Base-by-base conservation (phyloP, 2,797 vertebrate genomes). In the Odontamblyopus lacepedii region DNA sequence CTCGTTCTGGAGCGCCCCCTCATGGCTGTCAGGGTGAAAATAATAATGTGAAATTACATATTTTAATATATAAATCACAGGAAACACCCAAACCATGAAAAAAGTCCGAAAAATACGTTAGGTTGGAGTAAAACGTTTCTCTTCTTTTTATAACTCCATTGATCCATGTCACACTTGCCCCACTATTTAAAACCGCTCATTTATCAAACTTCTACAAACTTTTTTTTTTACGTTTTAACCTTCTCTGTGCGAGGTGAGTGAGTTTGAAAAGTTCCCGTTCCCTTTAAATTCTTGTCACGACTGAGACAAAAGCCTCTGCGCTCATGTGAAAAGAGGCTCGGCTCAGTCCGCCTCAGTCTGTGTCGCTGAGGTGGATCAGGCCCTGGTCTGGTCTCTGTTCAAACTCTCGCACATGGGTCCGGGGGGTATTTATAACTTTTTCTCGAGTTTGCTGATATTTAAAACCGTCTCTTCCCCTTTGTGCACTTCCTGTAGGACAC, bases 401-500 rank as follows among this genome's bases (percentile, higher is more conserved):
- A 44, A 13, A 35, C 18, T 5, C 50, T 11, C 12, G 13, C 56
- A 32, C 59, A 61, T 18, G 29, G 4, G 32, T 9, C 7, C 29
- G 1, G 27, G 15, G 4, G 6, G 2, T 30, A 61, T 61, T 61
- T 61, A 30, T 30, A 61, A 26, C 23, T 57, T 57, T 56, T 26
- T 26, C 55, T 26, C 55, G 12, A 12, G 55, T 38, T 12, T 74
- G 5, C 32, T 26, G 30, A 23, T 64, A 69, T 55, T 4, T 60
- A 30, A 41, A 51, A 57, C 64, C 50, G 30, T 63, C 32, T 70
- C 41, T 38, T 70, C 72, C 23, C 67, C 57, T 44, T 66, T 50
- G 59, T 48, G 71, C 76, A 4, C 29, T 9, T 80, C 90, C 50
- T 13, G 70, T 89, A 99, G 98, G 98, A 99, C 94, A 98, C 96